Percentiles rank a stretch among this genome's conserved stretches.
Evolutionary conservation across 2,888 invertebrate species (phyloP).

Genomic region (Trissonchulus sp.): DNA sequence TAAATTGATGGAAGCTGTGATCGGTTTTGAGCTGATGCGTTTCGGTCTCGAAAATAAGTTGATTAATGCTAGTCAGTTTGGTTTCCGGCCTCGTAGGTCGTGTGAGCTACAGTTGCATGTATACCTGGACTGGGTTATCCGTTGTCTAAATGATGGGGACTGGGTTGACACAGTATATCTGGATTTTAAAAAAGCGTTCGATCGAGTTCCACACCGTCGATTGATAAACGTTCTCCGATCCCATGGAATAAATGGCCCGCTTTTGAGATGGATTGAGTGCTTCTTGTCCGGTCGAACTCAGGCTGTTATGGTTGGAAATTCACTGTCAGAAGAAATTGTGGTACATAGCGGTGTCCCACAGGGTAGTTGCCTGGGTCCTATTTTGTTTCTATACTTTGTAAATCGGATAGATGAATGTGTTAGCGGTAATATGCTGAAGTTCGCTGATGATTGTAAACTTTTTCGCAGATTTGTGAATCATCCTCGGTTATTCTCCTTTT

Average conservation of each 20-base stretch:
- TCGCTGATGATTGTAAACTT: no score
- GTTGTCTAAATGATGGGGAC: not conserved
- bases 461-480: no score
- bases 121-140: no score
- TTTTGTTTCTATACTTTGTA: not conserved
- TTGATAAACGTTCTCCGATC: no score
- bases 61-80: not conserved
- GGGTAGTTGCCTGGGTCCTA: conserved; percentile 2
- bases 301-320: not conserved
- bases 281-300: not conserved
- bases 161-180: not conserved
- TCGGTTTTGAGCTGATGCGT: not conserved
- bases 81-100: not conserved
- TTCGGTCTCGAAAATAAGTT: not conserved
- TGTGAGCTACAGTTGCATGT: no score
- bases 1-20: conserved; percentile 1
- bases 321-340: not conserved
- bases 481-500: no score
- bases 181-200: no score
- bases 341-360: no score
- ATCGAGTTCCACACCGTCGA: no score
- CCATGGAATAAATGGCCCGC: not conserved
- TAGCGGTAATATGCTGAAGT: conserved; percentile 1
- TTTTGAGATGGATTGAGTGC: conserved; percentile 1
- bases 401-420: not conserved